Evolutionary conservation across 2,113 vertebrate genomes (phyloP).

Genomic region (Acrocephalus arundinaceus): DNA sequence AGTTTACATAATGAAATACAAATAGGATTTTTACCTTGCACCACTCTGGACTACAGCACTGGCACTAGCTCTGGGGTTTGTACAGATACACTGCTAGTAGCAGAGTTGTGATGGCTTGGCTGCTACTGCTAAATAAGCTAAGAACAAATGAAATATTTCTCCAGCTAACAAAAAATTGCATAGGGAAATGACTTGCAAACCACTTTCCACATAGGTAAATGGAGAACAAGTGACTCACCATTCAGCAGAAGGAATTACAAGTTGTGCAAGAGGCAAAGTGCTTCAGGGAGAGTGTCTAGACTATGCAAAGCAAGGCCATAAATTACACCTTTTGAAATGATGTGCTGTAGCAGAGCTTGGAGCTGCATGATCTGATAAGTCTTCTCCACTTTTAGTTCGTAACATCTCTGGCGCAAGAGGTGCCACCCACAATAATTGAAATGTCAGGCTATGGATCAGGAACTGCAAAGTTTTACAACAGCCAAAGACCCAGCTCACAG

Average conservation of each 20-base stretch:
- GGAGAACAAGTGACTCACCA: slow-evolving; percentile 22
- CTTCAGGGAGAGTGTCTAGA: slow-evolving; percentile 42
- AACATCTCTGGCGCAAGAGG: neutral
- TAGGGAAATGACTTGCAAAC: neutral
- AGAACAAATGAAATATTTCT: neutral
- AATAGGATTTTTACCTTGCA: neutral
- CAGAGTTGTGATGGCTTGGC: neutral
- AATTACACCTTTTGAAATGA: slow-evolving; percentile 1
- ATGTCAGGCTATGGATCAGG: neutral
- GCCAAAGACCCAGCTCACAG: neutral
- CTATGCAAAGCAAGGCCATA: slow-evolving; percentile 19
- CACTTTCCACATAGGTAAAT: neutral
- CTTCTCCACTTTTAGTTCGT: neutral
- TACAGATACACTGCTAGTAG: neutral
- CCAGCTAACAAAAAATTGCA: slow-evolving; percentile 16
- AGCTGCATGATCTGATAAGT: neutral
- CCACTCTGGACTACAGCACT: neutral
- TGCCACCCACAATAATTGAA: neutral
- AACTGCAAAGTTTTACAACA: neutral
- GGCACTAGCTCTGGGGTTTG: neutral
- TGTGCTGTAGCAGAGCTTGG: neutral
- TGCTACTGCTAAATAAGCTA: neutral
- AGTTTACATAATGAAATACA: neutral
- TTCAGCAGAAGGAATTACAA: slow-evolving; percentile 48
- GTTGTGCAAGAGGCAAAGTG: slow-evolving; percentile 24